A percentile compares a stretch with the other conserved stretches of the same genome.
Conservation (phyloP, 2,888 invertebrate species). For the Rambutsinella grinnellia region DNA sequence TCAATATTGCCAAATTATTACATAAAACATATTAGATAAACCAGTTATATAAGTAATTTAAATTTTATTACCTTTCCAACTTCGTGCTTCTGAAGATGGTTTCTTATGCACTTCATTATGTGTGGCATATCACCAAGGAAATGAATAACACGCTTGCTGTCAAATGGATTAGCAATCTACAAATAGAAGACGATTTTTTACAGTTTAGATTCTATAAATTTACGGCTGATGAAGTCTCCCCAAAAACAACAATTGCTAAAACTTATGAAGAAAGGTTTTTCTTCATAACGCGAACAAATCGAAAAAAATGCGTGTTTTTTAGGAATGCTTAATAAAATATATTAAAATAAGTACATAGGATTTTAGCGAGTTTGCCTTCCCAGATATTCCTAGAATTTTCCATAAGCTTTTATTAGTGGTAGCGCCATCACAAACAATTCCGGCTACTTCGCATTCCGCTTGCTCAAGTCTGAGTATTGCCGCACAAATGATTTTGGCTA, state of each 20-base stretch:
- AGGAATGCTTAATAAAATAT: too few species aligned
- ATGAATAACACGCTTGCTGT: background rate
- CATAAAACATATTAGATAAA: background rate
- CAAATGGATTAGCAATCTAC: background rate
- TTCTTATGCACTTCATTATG: constrained; percentile 23
- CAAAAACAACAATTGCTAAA: too few species aligned
- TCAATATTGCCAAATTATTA: background rate
- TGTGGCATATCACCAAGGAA: constrained; percentile 24
- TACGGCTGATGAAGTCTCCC: too few species aligned
- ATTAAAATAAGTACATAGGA: too few species aligned
- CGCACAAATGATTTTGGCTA: constrained; percentile 21
- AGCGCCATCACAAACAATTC: constrained; percentile 21
- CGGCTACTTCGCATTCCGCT: constrained; percentile 3
- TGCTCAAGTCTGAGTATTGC: constrained; percentile 23
- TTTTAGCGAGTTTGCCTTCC: too few species aligned
- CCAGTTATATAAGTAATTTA: background rate
- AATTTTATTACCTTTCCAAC: background rate
- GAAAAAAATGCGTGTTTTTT: too few species aligned
- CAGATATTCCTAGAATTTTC: constrained; percentile 8
- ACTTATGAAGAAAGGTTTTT: too few species aligned
- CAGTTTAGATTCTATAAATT: background rate
- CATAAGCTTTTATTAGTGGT: constrained; percentile 27
- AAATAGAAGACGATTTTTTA: background rate
- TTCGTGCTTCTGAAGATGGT: background rate
- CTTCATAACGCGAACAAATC: too few species aligned